phyloP scores from a whole-genome alignment of 2,888 invertebrate genomes.

The Hyalella azteca region DNA sequence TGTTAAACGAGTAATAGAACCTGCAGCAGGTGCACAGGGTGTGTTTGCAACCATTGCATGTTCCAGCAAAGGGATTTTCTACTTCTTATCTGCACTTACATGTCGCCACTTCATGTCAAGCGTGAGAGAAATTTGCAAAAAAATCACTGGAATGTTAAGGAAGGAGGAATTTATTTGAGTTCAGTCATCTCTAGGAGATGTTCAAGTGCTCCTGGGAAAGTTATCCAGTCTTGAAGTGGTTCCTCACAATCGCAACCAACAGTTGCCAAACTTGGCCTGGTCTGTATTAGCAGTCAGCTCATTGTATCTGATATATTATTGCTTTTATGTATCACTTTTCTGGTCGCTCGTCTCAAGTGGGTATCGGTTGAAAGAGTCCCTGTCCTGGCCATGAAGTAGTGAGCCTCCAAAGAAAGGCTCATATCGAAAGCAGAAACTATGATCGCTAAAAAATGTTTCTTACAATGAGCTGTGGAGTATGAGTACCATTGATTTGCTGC shows the following conservation, averaged over 20 bases:
- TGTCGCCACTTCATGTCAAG: not conserved
- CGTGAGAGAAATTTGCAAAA: slow-evolving; percentile 4
- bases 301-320: no score
- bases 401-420: slow-evolving; percentile 9
- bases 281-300: slow-evolving; percentile 6
- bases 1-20: no score
- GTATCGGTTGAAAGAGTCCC: slow-evolving; percentile 8
- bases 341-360: slow-evolving; percentile 13
- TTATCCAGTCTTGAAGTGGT: slow-evolving; percentile 33
- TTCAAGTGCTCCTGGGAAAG: not conserved
- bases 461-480: slow-evolving; percentile 6
- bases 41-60: no score
- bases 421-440: slow-evolving; percentile 12
- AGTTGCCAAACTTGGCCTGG: slow-evolving; percentile 24
- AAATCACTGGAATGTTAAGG: not conserved
- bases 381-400: not conserved
- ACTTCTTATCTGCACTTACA: not conserved
- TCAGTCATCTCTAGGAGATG: not conserved
- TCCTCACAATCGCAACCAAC: slow-evolving; percentile 10
- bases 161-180: slow-evolving; percentile 6
- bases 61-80: no score
- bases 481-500: not conserved
- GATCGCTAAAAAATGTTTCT: not conserved
- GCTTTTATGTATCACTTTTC: slow-evolving; percentile 11
- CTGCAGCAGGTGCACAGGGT: no score